Conservation (phyloP, 2,797 vertebrate genomes). For the Diceros bicornis region DNA sequence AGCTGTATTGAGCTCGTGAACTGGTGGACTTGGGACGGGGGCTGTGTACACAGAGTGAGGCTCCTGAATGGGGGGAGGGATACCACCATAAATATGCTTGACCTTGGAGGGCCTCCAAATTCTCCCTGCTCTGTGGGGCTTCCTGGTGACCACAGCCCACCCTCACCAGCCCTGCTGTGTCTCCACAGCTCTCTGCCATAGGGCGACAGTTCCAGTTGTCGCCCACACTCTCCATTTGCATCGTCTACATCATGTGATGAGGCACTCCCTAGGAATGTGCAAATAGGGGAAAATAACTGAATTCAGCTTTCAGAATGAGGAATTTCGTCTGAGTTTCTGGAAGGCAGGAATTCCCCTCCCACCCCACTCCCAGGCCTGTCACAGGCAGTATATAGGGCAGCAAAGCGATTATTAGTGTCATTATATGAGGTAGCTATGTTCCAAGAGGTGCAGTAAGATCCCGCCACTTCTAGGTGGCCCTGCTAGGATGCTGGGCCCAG, state of each 20-base stretch:
- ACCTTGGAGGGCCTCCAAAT: background rate
- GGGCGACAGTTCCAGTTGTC: background rate
- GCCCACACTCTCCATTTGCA: background rate
- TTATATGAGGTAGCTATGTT: background rate
- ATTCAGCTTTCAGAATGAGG: background rate
- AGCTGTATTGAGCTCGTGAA: background rate
- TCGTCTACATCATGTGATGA: fast-evolving
- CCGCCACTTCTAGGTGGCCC: background rate
- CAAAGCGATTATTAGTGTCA: background rate
- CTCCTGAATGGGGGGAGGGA: background rate
- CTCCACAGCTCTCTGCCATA: background rate
- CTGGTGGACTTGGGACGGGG: background rate
- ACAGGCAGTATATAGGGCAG: background rate
- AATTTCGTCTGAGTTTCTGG: background rate
- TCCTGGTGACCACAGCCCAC: background rate
- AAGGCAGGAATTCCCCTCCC: background rate
- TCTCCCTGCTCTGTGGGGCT: background rate
- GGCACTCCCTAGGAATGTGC: background rate
- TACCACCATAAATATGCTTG: background rate
- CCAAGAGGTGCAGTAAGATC: background rate
- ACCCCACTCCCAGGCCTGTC: background rate
- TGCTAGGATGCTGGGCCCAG: background rate
- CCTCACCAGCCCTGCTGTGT: too few species aligned
- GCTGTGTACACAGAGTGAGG: fast-evolving
- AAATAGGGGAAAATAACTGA: background rate